phyloP scores from a whole-genome alignment of 2,888 invertebrate genomes.

The Conistra vaccinii region DNA sequence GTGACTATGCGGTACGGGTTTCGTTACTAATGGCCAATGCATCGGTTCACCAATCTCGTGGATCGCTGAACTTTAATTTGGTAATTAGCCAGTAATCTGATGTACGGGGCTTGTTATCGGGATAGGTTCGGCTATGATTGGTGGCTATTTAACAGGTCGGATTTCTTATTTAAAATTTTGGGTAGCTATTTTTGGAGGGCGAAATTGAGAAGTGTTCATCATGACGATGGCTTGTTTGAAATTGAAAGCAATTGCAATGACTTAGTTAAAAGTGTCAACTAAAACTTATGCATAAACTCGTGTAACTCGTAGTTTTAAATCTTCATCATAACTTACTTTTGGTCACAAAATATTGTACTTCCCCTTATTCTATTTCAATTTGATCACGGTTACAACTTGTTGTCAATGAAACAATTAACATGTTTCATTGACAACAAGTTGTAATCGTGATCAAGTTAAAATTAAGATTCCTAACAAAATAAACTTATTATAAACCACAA shows the following conservation, averaged over 20 bases:
- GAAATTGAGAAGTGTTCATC: background rate
- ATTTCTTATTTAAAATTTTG: conserved; percentile 15
- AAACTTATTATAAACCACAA: conserved; percentile 7
- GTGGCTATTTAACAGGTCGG: conserved; percentile 16
- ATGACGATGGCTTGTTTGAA: background rate
- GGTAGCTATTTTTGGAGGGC: background rate
- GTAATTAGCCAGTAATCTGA: conserved; percentile 46
- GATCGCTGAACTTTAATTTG: conserved; percentile 58
- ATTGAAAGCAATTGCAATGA: background rate
- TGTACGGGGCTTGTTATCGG: conserved; percentile 38
- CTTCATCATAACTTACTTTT: background rate
- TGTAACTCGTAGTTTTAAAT: background rate
- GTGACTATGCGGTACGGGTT: background rate
- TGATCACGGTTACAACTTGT: no score
- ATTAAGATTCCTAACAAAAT: background rate
- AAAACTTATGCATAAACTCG: no score
- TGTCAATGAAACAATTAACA: no score
- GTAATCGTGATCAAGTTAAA: background rate
- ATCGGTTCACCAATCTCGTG: conserved; percentile 49
- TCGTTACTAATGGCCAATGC: conserved; percentile 37
- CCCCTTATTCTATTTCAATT: no score
- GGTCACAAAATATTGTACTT: background rate
- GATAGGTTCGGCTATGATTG: conserved; percentile 8
- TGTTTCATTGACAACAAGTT: no score
- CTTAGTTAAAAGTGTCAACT: background rate